A percentile compares a stretch with the other conserved stretches of the same genome.
phyloP scores from a whole-genome alignment of 2,113 vertebrate species.

The Leptosomus discolor region DNA sequence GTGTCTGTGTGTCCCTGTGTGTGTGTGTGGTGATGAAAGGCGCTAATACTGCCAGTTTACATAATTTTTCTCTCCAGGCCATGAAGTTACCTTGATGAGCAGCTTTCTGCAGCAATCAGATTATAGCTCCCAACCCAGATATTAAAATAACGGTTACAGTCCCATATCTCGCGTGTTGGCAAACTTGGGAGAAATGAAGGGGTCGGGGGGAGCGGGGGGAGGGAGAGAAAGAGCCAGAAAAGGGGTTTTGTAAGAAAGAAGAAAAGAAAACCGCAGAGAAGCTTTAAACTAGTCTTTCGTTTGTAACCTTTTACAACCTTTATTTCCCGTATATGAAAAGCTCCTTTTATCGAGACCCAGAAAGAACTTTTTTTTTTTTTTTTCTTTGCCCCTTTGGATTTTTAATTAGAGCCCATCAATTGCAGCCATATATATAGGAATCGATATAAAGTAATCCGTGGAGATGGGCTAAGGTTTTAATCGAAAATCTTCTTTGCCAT shows the following conservation, averaged over 20 bases:
- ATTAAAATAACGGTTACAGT: slow-evolving; percentile 64
- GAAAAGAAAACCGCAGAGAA: slow-evolving; percentile 71
- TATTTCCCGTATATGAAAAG: slow-evolving; percentile 75
- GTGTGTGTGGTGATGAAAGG: not conserved
- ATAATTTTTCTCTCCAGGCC: slow-evolving; percentile 64
- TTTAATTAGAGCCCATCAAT: slow-evolving; percentile 77
- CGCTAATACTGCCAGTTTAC: slow-evolving; percentile 49
- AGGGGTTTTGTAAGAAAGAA: slow-evolving; percentile 50
- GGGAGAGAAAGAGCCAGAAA: not conserved
- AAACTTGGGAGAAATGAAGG: slow-evolving; percentile 69
- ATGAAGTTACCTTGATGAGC: slow-evolving; percentile 66
- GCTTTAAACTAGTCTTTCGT: slow-evolving; percentile 76
- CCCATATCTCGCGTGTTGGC: slow-evolving; percentile 67
- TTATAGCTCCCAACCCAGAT: slow-evolving; percentile 49
- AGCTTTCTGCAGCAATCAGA: slow-evolving; percentile 62
- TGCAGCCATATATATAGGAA: slow-evolving; percentile 76
- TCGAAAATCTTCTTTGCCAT: slow-evolving; percentile 78
- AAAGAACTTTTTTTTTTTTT: slow-evolving; percentile 53
- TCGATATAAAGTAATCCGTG: slow-evolving; percentile 80
- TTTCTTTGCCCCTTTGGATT: slow-evolving; percentile 35
- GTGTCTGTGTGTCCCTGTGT: not conserved
- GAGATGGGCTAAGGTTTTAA: slow-evolving; percentile 79
- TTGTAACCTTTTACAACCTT: slow-evolving; percentile 76
- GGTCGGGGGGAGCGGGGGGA: not conserved
- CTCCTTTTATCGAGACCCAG: slow-evolving; percentile 60